Evolutionary conservation across 2,797 vertebrate species (phyloP).

Genomic region (Bradypus variegatus): DNA sequence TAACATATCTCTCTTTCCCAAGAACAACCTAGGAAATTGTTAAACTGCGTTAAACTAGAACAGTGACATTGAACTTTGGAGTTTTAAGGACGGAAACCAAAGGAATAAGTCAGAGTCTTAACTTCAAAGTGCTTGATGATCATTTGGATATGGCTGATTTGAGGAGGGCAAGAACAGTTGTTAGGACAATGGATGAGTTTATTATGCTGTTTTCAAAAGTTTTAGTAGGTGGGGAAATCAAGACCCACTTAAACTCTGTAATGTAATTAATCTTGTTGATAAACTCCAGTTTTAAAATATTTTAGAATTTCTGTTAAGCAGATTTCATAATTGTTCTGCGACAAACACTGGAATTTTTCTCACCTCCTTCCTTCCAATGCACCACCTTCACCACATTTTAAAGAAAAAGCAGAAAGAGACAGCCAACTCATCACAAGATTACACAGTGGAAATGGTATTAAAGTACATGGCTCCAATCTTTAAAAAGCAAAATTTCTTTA

Average conservation of each 20-base stretch:
- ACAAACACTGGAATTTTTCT: neutral
- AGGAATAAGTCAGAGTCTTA: conserved; percentile 27
- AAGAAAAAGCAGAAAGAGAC: neutral
- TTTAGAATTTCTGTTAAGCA: neutral
- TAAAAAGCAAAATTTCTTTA: too few relatives aligned
- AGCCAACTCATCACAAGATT: neutral
- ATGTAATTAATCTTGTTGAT: neutral
- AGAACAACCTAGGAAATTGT: conserved; percentile 25
- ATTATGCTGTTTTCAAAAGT: neutral
- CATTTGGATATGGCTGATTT: neutral
- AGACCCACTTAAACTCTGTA: neutral
- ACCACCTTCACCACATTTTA: neutral
- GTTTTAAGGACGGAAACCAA: neutral
- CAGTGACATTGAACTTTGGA: conserved; percentile 12
- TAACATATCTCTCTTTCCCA: conserved; percentile 1
- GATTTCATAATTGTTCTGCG: neutral
- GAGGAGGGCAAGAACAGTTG: neutral
- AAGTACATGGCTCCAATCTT: neutral
- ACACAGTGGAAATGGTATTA: neutral
- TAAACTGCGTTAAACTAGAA: conserved; percentile 36
- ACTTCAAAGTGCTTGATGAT: neutral
- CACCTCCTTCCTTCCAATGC: neutral
- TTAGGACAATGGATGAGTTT: neutral
- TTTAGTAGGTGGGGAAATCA: neutral
- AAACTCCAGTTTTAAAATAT: neutral